Evolutionary conservation across 2,113 vertebrate species (phyloP).

Genomic region (Mustela nigripes): DNA sequence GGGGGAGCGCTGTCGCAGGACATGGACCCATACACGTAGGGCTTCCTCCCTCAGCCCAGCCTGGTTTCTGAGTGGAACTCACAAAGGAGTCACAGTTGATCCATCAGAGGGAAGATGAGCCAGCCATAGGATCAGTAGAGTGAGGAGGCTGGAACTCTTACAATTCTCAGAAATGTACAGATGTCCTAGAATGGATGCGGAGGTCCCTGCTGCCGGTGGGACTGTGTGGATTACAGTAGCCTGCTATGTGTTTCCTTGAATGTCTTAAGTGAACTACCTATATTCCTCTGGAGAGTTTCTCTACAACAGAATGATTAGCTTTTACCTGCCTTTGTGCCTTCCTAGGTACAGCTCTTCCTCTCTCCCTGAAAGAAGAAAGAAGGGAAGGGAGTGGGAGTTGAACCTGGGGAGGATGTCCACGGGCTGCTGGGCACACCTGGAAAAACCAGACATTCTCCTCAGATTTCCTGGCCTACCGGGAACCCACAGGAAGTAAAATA

Average conservation of each 20-base stretch:
- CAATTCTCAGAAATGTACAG: background rate
- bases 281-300: background rate
- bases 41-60: background rate
- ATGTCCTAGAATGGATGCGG: background rate
- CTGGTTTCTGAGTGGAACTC: background rate
- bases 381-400: background rate
- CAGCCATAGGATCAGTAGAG: background rate
- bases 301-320: background rate
- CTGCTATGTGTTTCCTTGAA: background rate
- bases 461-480: background rate
- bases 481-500: background rate
- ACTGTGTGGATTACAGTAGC: background rate
- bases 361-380: background rate
- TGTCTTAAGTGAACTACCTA: background rate
- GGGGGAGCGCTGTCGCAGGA: background rate
- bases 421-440: background rate
- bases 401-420: background rate
- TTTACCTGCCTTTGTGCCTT: background rate
- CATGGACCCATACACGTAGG: background rate
- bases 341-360: background rate
- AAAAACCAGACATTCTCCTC: background rate
- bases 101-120: background rate
- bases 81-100: background rate
- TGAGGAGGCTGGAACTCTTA: background rate
- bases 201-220: background rate